Evolutionary conservation across 2,888 invertebrate species (phyloP).

Genomic region (Sisyra terminalis): DNA sequence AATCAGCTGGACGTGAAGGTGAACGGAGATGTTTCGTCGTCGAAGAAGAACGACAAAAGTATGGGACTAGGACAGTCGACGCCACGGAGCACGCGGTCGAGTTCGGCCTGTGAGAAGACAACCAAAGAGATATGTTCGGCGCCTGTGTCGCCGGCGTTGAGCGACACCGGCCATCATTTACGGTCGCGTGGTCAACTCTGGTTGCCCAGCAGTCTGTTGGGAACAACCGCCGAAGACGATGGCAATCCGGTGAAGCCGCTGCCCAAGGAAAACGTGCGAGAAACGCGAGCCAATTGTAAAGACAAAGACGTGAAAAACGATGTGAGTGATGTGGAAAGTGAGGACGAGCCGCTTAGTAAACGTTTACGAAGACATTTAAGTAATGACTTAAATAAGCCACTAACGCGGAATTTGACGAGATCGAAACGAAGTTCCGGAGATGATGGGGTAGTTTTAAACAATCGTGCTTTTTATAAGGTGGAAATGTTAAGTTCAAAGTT

Average conservation of each 20-base stretch:
- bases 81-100: slow-evolving; percentile 14
- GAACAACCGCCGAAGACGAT: slow-evolving; percentile 25
- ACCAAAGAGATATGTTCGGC: slow-evolving; percentile 6
- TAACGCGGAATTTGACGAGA: slow-evolving; percentile 7
- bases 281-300: neutral
- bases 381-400: slow-evolving; percentile 1
- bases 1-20: slow-evolving; percentile 5
- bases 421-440: slow-evolving; percentile 25
- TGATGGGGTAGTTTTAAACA: slow-evolving; percentile 33
- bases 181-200: slow-evolving; percentile 24
- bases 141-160: slow-evolving; percentile 18
- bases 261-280: slow-evolving; percentile 16
- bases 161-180: slow-evolving; percentile 22
- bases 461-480: slow-evolving; percentile 47
- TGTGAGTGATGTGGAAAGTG: slow-evolving; percentile 25
- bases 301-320: slow-evolving; percentile 15
- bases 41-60: neutral
- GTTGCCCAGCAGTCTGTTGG: slow-evolving; percentile 21
- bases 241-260: slow-evolving; percentile 18
- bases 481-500: slow-evolving; percentile 53
- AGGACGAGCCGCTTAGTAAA: slow-evolving; percentile 17
- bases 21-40: neutral
- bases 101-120: slow-evolving; percentile 11
- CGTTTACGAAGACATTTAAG: slow-evolving; percentile 15
- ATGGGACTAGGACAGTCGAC: neutral